phyloP scores from a whole-genome alignment of 2,113 vertebrate species.

The Chlorodrepanis virens region DNA sequence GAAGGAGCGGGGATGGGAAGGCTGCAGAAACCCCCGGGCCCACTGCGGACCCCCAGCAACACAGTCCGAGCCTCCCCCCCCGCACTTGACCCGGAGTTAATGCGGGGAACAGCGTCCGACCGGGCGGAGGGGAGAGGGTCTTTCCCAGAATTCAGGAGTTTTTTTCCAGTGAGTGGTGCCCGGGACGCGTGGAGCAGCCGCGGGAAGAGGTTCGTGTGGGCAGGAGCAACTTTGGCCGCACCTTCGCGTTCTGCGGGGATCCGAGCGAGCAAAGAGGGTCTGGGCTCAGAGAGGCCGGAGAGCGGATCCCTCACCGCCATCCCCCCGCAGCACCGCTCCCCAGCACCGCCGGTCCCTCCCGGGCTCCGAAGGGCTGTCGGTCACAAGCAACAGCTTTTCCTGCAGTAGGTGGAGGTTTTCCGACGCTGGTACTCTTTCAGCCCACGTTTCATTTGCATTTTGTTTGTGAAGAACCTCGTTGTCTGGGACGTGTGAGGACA shows the following conservation, averaged over 20 bases:
- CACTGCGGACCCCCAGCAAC: not conserved
- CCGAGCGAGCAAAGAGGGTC: not conserved
- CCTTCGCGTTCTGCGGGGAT: not conserved
- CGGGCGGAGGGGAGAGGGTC: accelerated
- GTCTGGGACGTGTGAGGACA: not conserved
- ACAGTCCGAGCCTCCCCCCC: accelerated
- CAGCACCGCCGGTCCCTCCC: accelerated
- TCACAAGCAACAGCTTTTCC: not conserved
- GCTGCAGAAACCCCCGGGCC: accelerated
- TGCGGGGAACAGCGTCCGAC: no score
- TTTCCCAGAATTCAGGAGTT: not conserved
- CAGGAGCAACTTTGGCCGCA: not conserved
- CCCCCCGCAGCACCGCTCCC: accelerated
- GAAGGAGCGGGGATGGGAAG: not conserved
- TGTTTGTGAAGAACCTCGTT: not conserved
- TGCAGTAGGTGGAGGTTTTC: not conserved
- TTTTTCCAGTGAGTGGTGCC: not conserved
- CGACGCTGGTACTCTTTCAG: not conserved
- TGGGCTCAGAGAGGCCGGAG: not conserved
- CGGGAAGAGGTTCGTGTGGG: not conserved
- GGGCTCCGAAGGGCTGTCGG: not conserved
- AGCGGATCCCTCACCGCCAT: accelerated
- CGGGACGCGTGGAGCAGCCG: not conserved
- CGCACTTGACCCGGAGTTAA: not conserved
- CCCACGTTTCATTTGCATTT: not conserved